These are phyloP conservation scores for Plusia festucae DNA, from an alignment of 2,888 invertebrate genomes.

Conservation along the genomic window DNA sequence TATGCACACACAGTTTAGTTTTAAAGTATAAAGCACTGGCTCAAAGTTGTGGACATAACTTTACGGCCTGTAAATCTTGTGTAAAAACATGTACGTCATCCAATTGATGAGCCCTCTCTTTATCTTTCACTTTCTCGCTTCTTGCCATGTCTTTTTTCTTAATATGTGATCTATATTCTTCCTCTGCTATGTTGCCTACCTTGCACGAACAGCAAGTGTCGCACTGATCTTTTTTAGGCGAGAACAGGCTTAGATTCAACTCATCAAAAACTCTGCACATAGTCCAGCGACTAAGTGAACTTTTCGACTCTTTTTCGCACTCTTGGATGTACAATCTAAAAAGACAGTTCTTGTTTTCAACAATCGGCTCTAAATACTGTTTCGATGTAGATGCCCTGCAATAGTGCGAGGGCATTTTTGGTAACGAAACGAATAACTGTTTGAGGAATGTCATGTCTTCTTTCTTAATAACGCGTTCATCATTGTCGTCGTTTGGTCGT, in stretches of 20 bases:
- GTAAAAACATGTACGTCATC: slow-evolving; percentile 46
- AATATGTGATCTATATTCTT: slow-evolving; percentile 43
- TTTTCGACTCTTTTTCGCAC: slow-evolving; percentile 35
- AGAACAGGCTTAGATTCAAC: slow-evolving; percentile 49
- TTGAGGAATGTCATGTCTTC: slow-evolving; percentile 25
- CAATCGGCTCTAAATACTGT: slow-evolving; percentile 49
- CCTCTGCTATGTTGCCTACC: slow-evolving; percentile 51
- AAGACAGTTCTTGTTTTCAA: slow-evolving; percentile 26
- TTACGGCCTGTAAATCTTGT: slow-evolving; percentile 52
- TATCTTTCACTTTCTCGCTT: slow-evolving; percentile 52
- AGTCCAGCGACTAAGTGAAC: slow-evolving; percentile 34
- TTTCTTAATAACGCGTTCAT: slow-evolving; percentile 25
- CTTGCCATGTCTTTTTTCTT: slow-evolving; percentile 50
- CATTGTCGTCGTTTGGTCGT: slow-evolving; percentile 16
- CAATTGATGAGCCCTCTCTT: slow-evolving; percentile 37
- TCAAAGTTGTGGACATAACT: slow-evolving; percentile 49
- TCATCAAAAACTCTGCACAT: slow-evolving; percentile 46
- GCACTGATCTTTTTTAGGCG: slow-evolving; percentile 54
- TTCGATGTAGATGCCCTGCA: slow-evolving; percentile 45
- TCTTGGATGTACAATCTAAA: slow-evolving; percentile 41
- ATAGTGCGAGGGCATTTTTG: slow-evolving; percentile 56
- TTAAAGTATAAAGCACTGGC: slow-evolving; percentile 53
- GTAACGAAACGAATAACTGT: slow-evolving; percentile 32
- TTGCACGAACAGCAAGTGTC: slow-evolving; percentile 39
- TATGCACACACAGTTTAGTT: slow-evolving; percentile 52